A percentile compares a stretch with the other conserved stretches of the same genome.
These are phyloP conservation scores for Solen grandis DNA, from an alignment of 1,140 invertebrate genomes.

Conservation along the genomic window DNA sequence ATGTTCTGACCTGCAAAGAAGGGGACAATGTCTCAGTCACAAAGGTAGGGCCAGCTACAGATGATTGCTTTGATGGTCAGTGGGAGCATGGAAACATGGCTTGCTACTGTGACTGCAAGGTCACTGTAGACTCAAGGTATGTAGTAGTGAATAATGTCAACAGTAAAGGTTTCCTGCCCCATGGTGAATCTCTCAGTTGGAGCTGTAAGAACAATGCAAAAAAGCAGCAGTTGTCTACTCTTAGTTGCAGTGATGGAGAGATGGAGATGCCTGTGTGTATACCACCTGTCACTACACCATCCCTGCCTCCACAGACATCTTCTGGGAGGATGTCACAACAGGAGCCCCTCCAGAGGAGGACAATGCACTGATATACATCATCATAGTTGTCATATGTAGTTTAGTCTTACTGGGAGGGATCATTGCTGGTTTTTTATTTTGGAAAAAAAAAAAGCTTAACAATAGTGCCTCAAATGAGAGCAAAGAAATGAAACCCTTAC, in stretches of 20 bases:
- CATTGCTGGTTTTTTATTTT: no score
- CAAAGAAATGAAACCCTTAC: no score
- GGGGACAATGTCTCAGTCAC: not conserved
- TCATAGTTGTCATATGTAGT: no score
- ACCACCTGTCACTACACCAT: no score
- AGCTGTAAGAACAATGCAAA: slow-evolving; percentile 21
- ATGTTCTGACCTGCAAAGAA: slow-evolving; percentile 12
- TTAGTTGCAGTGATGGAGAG: slow-evolving; percentile 27
- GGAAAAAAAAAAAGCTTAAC: no score
- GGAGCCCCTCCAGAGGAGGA: no score
- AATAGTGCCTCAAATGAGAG: no score
- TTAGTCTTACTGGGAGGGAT: no score
- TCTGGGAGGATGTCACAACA: no score
- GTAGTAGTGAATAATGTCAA: not conserved
- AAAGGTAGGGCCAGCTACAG: not conserved
- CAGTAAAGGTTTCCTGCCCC: not conserved
- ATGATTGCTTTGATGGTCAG: not conserved
- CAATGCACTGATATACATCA: no score
- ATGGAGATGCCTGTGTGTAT: slow-evolving; percentile 1
- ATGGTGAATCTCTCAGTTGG: slow-evolving; percentile 16
- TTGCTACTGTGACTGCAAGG: slow-evolving; percentile 43
- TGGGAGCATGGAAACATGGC: not conserved
- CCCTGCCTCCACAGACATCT: no score
- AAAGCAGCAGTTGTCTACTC: not conserved
- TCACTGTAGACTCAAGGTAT: not conserved